Evolutionary conservation across 2,797 vertebrate species (phyloP).

Genomic region (Enteromius afrohamiltoni): DNA sequence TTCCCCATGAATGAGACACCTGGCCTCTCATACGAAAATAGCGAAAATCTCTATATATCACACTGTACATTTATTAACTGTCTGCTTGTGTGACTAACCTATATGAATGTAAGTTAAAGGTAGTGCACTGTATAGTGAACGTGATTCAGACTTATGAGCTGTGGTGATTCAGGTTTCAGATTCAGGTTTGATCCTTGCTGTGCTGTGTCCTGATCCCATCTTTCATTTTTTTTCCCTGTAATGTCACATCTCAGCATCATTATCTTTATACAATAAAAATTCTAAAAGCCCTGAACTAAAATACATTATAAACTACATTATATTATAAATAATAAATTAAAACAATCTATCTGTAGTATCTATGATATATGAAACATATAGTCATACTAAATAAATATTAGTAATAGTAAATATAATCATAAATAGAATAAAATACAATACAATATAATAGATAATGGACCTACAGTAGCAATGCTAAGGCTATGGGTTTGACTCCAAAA

Average conservation of each 20-base stretch:
- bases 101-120: neutral
- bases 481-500: neutral
- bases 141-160: neutral
- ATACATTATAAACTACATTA: no score
- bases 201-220: neutral
- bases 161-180: neutral
- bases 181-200: neutral
- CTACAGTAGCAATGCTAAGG: neutral
- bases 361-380: neutral
- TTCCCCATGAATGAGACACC: slow-evolving; percentile 11
- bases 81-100: neutral
- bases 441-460: neutral
- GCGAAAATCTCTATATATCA: neutral
- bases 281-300: neutral
- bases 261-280: neutral
- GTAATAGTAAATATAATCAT: neutral
- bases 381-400: no score
- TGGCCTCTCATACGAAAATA: slow-evolving; percentile 2
- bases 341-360: neutral
- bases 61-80: neutral
- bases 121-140: neutral
- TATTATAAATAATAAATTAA: neutral
- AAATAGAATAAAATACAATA: no score
- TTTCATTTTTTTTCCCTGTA: neutral
- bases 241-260: neutral